Conservation (phyloP, 2,113 vertebrate species). For the Todiramphus saurophagus region DNA sequence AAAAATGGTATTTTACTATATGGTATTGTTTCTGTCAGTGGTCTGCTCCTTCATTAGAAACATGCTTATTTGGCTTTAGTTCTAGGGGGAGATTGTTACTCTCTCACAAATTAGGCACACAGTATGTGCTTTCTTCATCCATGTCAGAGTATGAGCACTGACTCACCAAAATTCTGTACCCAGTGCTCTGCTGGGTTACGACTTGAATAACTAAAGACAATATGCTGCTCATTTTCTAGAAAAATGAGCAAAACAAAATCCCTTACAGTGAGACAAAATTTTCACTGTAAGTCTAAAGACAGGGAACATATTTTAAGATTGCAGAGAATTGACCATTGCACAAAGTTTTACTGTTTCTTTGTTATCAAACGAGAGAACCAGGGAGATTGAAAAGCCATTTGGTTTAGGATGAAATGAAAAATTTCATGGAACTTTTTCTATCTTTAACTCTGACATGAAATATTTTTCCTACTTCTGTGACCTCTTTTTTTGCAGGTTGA, state of each 20-base stretch:
- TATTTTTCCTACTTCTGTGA: neutral
- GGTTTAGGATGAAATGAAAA: neutral
- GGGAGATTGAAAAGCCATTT: neutral
- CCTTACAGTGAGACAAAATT: neutral
- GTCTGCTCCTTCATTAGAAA: neutral
- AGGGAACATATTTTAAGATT: neutral
- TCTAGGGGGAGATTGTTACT: accelerated
- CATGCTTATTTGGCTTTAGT: neutral
- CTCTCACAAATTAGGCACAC: neutral
- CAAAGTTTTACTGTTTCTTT: neutral
- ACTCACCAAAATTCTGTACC: neutral
- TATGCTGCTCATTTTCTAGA: neutral
- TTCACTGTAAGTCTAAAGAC: neutral
- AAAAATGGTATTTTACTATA: neutral
- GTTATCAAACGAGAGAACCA: accelerated
- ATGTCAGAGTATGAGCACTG: neutral
- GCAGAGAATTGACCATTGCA: neutral
- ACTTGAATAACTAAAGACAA: neutral
- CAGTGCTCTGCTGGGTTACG: neutral
- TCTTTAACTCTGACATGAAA: neutral
- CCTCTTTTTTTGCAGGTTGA: neutral
- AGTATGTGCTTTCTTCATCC: neutral
- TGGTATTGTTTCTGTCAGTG: neutral
- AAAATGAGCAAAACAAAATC: neutral
- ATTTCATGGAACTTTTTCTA: neutral